These are phyloP conservation scores for Penelope pileata DNA, from an alignment of 2,113 vertebrate genomes.

Conservation along the genomic window DNA sequence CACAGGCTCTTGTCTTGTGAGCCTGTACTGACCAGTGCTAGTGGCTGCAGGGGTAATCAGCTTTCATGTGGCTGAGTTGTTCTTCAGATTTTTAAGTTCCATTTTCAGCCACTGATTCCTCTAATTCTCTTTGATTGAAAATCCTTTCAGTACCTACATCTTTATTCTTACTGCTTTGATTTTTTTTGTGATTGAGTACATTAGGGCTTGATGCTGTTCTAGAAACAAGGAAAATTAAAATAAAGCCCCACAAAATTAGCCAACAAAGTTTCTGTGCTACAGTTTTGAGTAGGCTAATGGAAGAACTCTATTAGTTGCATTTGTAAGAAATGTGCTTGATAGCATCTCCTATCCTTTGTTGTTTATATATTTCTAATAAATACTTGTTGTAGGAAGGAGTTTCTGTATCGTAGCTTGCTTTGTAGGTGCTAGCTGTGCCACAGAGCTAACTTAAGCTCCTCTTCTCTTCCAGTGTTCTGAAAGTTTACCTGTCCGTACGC, in stretches of 20 bases:
- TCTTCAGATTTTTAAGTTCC: neutral
- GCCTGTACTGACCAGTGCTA: neutral
- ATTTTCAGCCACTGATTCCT: neutral
- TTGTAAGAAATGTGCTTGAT: neutral
- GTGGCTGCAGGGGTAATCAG: neutral
- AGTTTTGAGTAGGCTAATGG: neutral
- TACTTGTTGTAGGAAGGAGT: neutral
- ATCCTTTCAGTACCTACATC: neutral
- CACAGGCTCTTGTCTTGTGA: neutral
- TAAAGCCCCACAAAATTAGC: neutral
- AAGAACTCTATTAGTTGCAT: neutral
- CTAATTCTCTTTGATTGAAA: neutral
- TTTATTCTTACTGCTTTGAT: neutral
- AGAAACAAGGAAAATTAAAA: neutral
- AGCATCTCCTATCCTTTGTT: neutral
- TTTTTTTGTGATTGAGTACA: neutral
- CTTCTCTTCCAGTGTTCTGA: constrained; percentile 84
- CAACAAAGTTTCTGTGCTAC: neutral
- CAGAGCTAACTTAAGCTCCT: neutral
- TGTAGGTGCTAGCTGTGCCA: rapidly evolving
- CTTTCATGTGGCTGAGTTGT: neutral
- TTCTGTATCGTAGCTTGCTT: rapidly evolving
- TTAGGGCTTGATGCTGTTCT: neutral
- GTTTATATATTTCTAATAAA: neutral
- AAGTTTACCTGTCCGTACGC: constrained; percentile 88